phyloP scores from a whole-genome alignment of 1,140 invertebrate genomes.

The Phenacoccus solenopsis region DNA sequence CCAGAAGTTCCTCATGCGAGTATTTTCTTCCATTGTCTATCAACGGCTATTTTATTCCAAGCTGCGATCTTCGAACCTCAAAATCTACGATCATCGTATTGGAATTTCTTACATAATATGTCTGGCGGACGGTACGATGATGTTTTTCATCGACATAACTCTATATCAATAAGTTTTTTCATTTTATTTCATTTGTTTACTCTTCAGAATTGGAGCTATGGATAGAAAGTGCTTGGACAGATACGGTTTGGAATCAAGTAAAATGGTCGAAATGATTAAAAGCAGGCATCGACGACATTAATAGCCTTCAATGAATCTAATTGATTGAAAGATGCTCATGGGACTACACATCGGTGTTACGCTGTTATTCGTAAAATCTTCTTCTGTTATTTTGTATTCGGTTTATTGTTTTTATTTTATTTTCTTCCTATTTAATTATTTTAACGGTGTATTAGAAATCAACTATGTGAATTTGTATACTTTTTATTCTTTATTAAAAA shows the following conservation, averaged over 20 bases:
- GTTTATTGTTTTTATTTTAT: no score
- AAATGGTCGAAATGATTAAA: conserved; percentile 31
- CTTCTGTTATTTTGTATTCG: no score
- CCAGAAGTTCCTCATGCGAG: conserved; percentile 48
- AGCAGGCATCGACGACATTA: not conserved
- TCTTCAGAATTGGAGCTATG: conserved; percentile 41
- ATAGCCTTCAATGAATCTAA: no score
- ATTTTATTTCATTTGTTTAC: conserved; percentile 32
- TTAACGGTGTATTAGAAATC: no score
- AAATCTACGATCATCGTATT: conserved; percentile 66
- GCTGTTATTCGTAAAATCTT: no score
- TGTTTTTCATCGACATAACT: not conserved
- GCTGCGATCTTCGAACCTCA: conserved; percentile 65
- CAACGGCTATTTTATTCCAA: conserved; percentile 67
- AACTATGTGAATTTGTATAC: no score
- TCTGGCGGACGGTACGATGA: conserved; percentile 55
- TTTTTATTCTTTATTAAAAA: no score
- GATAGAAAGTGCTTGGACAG: conserved; percentile 40
- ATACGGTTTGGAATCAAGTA: conserved; percentile 41
- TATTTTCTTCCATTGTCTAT: conserved; percentile 59
- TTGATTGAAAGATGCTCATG: no score
- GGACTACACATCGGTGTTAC: no score
- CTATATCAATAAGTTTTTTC: conserved; percentile 23
- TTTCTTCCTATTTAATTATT: no score
- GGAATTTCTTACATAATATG: conserved; percentile 61